These are phyloP conservation scores for Odontesthes bonariensis DNA, from an alignment of 2,113 vertebrate species.

Conservation along the genomic window DNA sequence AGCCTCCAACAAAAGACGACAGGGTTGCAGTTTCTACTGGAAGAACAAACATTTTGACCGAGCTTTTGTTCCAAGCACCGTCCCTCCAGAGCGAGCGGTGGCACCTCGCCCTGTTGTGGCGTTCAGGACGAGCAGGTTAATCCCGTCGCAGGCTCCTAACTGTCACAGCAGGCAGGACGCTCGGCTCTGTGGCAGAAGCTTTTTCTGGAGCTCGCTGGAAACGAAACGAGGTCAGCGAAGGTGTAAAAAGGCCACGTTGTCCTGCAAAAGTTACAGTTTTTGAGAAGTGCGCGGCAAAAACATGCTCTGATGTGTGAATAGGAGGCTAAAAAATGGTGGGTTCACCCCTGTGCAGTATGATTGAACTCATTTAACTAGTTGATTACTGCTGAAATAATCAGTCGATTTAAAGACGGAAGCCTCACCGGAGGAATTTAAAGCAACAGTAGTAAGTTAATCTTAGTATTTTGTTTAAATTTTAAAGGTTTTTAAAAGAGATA, in stretches of 20 bases:
- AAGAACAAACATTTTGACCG: no score
- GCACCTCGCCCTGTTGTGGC: not conserved
- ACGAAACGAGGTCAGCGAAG: not conserved
- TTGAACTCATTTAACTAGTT: no score
- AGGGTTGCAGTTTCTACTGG: not conserved
- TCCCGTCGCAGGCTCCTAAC: not conserved
- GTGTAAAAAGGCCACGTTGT: not conserved
- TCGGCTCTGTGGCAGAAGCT: not conserved
- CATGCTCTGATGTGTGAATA: no score
- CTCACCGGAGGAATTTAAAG: not conserved
- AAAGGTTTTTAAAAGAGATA: no score
- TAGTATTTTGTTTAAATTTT: no score
- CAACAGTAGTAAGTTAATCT: not conserved
- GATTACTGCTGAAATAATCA: no score
- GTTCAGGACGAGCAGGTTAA: conserved; percentile 45
- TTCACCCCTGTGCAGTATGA: no score
- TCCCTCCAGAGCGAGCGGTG: not conserved
- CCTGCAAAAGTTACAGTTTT: no score
- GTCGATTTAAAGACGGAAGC: not conserved
- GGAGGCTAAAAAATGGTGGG: no score
- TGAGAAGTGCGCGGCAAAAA: not conserved
- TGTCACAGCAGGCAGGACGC: not conserved
- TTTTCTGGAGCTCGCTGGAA: not conserved
- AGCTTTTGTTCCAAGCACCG: not conserved
- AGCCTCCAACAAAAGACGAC: not conserved